Percentiles rank a stretch among this genome's conserved stretches.
These are phyloP conservation scores for Argyresthia albistria DNA, from an alignment of 2,888 invertebrate genomes.

Conservation along the genomic window DNA sequence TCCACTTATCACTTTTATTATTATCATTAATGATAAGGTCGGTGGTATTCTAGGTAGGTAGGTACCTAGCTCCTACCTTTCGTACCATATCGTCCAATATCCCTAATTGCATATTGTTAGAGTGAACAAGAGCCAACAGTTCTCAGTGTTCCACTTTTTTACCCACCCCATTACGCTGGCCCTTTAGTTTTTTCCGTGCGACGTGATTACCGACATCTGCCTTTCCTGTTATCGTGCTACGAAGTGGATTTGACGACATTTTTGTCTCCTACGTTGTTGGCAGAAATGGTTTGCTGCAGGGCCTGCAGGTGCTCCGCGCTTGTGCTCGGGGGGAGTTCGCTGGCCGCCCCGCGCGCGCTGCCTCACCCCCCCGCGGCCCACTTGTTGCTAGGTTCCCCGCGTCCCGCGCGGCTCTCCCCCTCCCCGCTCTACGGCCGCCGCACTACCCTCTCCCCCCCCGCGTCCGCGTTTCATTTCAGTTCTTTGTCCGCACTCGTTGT, in stretches of 20 bases:
- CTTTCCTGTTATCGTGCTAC: conserved; percentile 36
- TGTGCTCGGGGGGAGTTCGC: conserved; percentile 31
- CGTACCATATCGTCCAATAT: too few species aligned
- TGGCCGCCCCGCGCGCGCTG: conserved; percentile 24
- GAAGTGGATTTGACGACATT: background rate
- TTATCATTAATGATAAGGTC: too few species aligned
- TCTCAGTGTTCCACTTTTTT: background rate
- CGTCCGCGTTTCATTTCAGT: conserved; percentile 59
- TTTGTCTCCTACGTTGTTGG: too few species aligned
- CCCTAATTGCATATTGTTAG: too few species aligned
- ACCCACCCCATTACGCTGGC: background rate
- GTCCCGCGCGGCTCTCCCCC: conserved; percentile 37
- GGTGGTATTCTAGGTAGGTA: too few species aligned
- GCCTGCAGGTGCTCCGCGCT: conserved; percentile 26
- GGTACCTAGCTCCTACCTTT: too few species aligned
- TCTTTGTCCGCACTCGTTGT: conserved; percentile 63
- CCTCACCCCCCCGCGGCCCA: conserved; percentile 50
- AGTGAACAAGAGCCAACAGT: background rate
- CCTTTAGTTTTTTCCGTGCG: background rate
- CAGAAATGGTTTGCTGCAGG: too few species aligned
- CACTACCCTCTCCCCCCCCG: conserved; percentile 30
- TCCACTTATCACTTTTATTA: too few species aligned
- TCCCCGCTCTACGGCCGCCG: conserved; percentile 32
- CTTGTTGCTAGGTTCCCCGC: conserved; percentile 62
- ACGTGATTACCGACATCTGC: conserved; percentile 44